A percentile compares a stretch with the other conserved stretches of the same genome.
Evolutionary conservation across 1,140 invertebrate genomes (phyloP).

Genomic region (Drosophila yakuba): DNA sequence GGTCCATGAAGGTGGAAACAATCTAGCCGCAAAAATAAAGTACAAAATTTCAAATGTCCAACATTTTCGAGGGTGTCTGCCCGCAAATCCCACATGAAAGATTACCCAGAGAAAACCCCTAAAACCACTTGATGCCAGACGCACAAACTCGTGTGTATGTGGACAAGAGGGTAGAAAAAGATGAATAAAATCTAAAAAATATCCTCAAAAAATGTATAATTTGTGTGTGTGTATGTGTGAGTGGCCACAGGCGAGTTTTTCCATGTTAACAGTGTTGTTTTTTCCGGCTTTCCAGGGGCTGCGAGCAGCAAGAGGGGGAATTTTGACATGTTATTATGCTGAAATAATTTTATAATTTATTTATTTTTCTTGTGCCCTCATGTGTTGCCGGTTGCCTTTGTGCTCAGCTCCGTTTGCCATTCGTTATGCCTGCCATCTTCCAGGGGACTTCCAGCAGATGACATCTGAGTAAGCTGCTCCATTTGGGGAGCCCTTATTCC

Average conservation of each 20-base stretch:
- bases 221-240: constrained; percentile 16
- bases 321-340: constrained; percentile 77
- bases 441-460: constrained; percentile 34
- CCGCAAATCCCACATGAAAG: constrained; percentile 76
- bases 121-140: constrained; percentile 62
- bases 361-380: constrained; percentile 58
- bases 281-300: constrained; percentile 32
- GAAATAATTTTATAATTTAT: constrained; percentile 84
- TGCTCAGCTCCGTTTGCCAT: constrained; percentile 30
- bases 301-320: constrained; percentile 28
- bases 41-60: constrained; percentile 49
- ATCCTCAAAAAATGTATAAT: constrained; percentile 69
- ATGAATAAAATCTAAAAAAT: constrained; percentile 76
- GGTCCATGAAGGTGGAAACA: constrained; percentile 42
- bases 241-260: constrained; percentile 37
- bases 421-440: constrained; percentile 62
- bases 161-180: constrained; percentile 42
- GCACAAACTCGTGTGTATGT: constrained; percentile 17
- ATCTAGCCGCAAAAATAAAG: constrained; percentile 32
- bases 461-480: constrained; percentile 53
- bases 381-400: constrained; percentile 19
- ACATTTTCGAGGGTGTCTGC: constrained; percentile 60
- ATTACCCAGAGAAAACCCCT: constrained; percentile 49
- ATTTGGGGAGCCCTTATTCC: constrained; percentile 54
- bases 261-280: constrained; percentile 60